These are phyloP conservation scores for Aythya baeri DNA, from an alignment of 2,113 vertebrate genomes.

Conservation along the genomic window DNA sequence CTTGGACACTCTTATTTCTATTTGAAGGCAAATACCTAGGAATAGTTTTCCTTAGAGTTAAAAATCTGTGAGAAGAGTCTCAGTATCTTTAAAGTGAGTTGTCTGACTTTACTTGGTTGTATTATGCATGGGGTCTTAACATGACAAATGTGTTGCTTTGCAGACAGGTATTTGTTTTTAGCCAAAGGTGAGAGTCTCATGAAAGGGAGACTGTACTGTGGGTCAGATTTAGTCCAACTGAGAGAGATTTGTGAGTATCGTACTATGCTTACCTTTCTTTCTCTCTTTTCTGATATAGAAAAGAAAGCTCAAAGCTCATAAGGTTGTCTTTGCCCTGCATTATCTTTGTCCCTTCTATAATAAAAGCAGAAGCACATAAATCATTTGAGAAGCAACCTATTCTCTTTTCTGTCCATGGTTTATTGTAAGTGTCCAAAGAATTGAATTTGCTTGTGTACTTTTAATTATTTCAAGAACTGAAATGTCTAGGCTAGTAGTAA, in stretches of 20 bases:
- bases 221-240: conserved; percentile 4
- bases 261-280: neutral
- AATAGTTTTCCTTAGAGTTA: neutral
- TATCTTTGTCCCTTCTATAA: conserved; percentile 30
- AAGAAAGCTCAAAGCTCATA: neutral
- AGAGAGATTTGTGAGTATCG: neutral
- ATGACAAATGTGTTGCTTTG: neutral
- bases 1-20: conserved; percentile 12
- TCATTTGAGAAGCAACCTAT: conserved; percentile 44
- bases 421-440: conserved; percentile 52
- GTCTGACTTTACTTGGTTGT: neutral
- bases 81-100: neutral
- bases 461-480: conserved; percentile 77
- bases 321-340: neutral
- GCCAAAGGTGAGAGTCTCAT: neutral
- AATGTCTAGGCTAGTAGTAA: conserved; percentile 68
- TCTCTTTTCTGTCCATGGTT: conserved; percentile 40
- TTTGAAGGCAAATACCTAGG: conserved; percentile 50
- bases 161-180: conserved; percentile 17
- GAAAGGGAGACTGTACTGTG: neutral
- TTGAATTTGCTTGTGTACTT: conserved; percentile 61
- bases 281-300: neutral
- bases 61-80: conserved; percentile 22
- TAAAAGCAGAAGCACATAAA: conserved; percentile 41
- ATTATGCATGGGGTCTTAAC: neutral